Conservation (phyloP, 2,113 vertebrate genomes). For the Prinia subflava region DNA sequence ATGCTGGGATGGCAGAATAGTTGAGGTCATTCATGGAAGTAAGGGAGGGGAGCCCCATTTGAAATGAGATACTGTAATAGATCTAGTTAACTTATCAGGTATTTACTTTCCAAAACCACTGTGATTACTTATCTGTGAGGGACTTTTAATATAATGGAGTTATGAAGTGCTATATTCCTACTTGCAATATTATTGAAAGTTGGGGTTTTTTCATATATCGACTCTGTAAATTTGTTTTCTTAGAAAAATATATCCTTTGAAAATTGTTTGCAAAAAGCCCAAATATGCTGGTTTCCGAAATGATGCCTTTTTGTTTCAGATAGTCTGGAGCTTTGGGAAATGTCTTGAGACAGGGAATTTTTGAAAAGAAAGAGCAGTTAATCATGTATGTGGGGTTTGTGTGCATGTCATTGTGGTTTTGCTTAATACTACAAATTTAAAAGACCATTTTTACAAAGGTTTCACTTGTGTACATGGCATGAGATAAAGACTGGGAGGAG, state of each 20-base stretch:
- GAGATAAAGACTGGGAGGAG: slow-evolving; percentile 32
- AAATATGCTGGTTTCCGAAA: background rate
- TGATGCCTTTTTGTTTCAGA: background rate
- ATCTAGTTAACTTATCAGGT: background rate
- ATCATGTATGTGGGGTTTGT: background rate
- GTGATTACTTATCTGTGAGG: background rate
- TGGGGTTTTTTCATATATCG: background rate
- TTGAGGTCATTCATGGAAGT: slow-evolving; percentile 23
- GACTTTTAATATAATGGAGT: background rate
- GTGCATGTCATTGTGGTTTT: background rate
- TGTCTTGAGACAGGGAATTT: background rate
- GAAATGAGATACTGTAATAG: background rate
- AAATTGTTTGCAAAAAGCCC: background rate
- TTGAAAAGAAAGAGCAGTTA: background rate
- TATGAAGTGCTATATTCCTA: background rate
- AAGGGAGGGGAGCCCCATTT: background rate
- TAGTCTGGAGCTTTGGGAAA: background rate
- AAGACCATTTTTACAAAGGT: background rate
- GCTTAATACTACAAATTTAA: background rate
- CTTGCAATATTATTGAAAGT: background rate
- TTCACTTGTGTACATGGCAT: background rate
- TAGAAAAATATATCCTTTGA: background rate
- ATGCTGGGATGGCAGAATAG: slow-evolving; percentile 1
- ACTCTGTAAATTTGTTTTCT: background rate
- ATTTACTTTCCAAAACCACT: background rate